Evolutionary conservation across 2,888 invertebrate genomes (phyloP).

Genomic region (Endomychus coccineus): DNA sequence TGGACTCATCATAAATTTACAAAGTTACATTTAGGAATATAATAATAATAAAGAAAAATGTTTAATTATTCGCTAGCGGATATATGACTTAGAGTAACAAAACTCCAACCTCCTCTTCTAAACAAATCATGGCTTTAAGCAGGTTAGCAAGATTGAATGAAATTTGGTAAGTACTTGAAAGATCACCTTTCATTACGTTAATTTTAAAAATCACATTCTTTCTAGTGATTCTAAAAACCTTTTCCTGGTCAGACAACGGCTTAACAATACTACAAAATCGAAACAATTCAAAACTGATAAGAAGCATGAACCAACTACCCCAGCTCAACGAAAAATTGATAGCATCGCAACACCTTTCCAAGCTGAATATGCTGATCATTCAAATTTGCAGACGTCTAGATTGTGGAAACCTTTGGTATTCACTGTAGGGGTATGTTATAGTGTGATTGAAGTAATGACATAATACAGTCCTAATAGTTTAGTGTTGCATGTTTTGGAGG

Average conservation of each 20-base stretch:
- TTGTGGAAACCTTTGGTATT: conserved; percentile 58
- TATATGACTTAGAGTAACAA: too few relatives aligned
- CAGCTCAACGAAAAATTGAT: conserved; percentile 23
- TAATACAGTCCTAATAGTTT: conserved; percentile 33
- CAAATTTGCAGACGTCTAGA: conserved; percentile 43
- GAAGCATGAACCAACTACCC: conserved; percentile 21
- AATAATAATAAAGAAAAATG: too few relatives aligned
- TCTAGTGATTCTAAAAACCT: conserved; percentile 6
- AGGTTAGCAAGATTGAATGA: conserved; percentile 31
- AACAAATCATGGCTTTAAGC: conserved; percentile 35
- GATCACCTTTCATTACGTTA: neutral
- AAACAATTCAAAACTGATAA: conserved; percentile 25
- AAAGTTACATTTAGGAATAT: too few relatives aligned
- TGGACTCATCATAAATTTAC: too few relatives aligned
- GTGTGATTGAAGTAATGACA: conserved; percentile 8
- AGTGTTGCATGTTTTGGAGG: conserved; percentile 59
- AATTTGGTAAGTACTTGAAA: conserved; percentile 26
- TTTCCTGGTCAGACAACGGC: neutral
- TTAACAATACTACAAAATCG: conserved; percentile 4
- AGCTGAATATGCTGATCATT: conserved; percentile 42
- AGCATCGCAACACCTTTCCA: conserved; percentile 42
- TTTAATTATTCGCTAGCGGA: too few relatives aligned
- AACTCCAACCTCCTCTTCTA: too few relatives aligned
- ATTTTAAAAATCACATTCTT: conserved; percentile 1
- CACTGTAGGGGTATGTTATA: conserved; percentile 52